These are phyloP conservation scores for Ceratosolen solmsi DNA, from an alignment of 1,140 invertebrate genomes.

Conservation along the genomic window DNA sequence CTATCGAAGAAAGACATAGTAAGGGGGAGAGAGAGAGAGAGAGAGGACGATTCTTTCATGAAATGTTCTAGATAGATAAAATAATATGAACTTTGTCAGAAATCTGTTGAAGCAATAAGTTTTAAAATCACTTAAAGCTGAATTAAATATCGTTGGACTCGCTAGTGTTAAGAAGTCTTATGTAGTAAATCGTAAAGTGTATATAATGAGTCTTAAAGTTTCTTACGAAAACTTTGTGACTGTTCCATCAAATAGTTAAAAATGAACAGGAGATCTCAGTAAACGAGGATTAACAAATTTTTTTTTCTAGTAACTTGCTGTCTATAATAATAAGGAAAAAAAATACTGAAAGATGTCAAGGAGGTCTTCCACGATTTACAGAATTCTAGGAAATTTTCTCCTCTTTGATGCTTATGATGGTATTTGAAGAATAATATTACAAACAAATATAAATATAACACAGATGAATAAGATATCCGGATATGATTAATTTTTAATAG, in stretches of 20 bases:
- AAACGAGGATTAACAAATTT: neutral
- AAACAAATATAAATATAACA: too few species aligned
- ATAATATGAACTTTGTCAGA: neutral
- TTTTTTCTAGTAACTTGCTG: neutral
- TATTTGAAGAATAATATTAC: too few species aligned
- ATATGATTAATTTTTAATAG: too few species aligned
- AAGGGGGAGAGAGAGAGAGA: too few species aligned
- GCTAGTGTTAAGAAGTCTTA: neutral
- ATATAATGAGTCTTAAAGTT: neutral
- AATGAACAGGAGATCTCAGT: neutral
- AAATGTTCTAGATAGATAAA: neutral
- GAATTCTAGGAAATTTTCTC: too few species aligned
- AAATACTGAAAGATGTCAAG: too few species aligned
- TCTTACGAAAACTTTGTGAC: neutral
- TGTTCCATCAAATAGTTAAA: neutral
- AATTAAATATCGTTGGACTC: neutral
- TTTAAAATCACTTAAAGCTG: constrained; percentile 19
- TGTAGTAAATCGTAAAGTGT: constrained; percentile 1
- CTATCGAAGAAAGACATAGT: too few species aligned
- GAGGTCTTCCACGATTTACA: too few species aligned
- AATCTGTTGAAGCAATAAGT: neutral
- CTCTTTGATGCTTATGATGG: too few species aligned
- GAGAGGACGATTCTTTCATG: too few species aligned
- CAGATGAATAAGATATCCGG: too few species aligned
- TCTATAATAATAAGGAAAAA: too few species aligned